Conservation (phyloP, 2,888 invertebrate species). For the Ochropleura plecta region DNA sequence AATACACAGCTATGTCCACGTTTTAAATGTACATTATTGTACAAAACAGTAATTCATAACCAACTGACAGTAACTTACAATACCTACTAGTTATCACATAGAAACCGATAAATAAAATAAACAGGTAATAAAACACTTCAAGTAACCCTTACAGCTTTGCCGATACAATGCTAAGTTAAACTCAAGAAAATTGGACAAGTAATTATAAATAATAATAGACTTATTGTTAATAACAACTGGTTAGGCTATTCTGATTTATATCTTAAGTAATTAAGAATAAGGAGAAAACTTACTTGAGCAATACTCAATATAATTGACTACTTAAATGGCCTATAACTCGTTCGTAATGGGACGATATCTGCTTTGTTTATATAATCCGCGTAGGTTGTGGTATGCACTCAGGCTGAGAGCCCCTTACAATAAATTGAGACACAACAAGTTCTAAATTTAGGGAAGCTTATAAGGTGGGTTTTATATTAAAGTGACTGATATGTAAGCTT, state of each 20-base stretch:
- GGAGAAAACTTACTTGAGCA: conserved; percentile 67
- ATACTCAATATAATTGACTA: conserved; percentile 77
- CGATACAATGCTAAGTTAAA: neutral
- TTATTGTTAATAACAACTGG: conserved; percentile 7
- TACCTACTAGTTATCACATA: neutral
- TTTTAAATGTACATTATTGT: neutral
- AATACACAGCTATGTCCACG: neutral
- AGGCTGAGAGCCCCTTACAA: conserved; percentile 36
- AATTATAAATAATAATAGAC: conserved; percentile 25
- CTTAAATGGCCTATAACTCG: conserved; percentile 78
- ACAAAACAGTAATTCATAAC: neutral
- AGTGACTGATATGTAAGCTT: conserved; percentile 30
- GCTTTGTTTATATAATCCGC: conserved; percentile 72
- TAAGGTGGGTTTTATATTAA: conserved; percentile 19
- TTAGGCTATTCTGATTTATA: conserved; percentile 28
- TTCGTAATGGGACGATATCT: conserved; percentile 78
- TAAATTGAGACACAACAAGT: conserved; percentile 56
- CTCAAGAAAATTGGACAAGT: conserved; percentile 13
- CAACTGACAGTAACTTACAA: conserved; percentile 1
- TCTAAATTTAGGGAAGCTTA: conserved; percentile 45
- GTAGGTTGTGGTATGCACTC: conserved; percentile 68
- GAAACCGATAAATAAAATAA: conserved; percentile 21
- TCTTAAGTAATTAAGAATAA: conserved; percentile 70
- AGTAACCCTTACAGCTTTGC: neutral
- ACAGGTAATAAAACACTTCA: conserved; percentile 33